Base-by-base conservation (phyloP, 1,140 invertebrate species). In the Zaprionus ornatus region DNA sequence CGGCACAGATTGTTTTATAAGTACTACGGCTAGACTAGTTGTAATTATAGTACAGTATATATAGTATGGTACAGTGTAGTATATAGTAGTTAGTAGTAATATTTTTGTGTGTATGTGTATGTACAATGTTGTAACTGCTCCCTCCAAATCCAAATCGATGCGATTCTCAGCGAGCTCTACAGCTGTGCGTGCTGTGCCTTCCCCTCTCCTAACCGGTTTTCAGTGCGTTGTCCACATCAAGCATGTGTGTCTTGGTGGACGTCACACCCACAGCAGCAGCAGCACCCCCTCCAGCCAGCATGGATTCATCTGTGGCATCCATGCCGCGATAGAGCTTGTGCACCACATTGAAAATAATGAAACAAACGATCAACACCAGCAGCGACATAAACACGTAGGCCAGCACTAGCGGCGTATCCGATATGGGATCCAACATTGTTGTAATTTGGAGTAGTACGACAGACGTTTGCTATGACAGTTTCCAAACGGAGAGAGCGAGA, bases 371-470 rank as follows among this genome's bases (percentile, higher is more conserved):
- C n/a, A 90, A 63, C 25, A 92, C 83, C 42, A 92, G 68, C 55
- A 92, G 79, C 71, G 82, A 80, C 72, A 92, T 91, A 40, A 92
- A 92, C 7, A 69, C 82, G 52, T 92, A 92, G 27, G 91, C 90
- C 83, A 92, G 75, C 55, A 92, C 83, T 32, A 83, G 67, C n/a
- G 91, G 91, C 9, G 91, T 81, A 62, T 92, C 86, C 57, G 83
- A 80, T 23, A 92, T 82, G 59, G 84, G 88, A 65, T 92, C 91
- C 74, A 92, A 70, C 91, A 92, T 92, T 61, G 10, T 68, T 66
- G 35, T 66, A 42, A 17, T 32, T 32, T 32, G 9, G 9, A 32
- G 9, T 32, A 32, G 9, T 10, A 32, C 29, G 9, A 32, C 0
- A 37, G 32, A 54, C 9, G 17, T 64, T 35, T 29, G n/a, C 17